Percentiles rank a stretch among this genome's conserved stretches.
phyloP scores from a whole-genome alignment of 2,113 vertebrate species.

The Felis catus region DNA sequence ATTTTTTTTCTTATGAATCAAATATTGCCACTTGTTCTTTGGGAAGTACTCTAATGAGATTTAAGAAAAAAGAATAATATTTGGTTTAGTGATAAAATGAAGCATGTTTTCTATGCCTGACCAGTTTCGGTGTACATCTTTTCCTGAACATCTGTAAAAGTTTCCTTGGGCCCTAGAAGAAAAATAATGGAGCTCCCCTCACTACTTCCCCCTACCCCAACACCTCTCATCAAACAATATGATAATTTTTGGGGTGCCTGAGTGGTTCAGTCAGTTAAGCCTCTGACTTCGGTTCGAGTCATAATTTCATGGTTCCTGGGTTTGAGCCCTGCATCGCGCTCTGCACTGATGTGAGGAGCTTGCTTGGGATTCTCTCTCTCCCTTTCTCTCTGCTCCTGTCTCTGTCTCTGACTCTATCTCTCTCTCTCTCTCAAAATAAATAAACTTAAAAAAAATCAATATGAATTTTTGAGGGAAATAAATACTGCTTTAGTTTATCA shows the following conservation, averaged over 20 bases:
- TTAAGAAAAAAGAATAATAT: slow-evolving; percentile 54
- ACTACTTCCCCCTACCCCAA: neutral
- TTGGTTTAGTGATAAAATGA: slow-evolving; percentile 66
- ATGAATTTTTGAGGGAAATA: neutral
- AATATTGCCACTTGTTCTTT: slow-evolving; percentile 62
- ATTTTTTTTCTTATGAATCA: neutral
- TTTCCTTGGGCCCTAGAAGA: slow-evolving; percentile 72
- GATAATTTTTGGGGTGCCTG: neutral
- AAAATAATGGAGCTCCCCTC: slow-evolving; percentile 35
- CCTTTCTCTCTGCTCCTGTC: too few relatives aligned
- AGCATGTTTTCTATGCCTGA: slow-evolving; percentile 63
- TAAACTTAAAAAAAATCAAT: too few relatives aligned
- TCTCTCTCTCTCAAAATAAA: too few relatives aligned
- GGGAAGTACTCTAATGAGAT: slow-evolving; percentile 59
- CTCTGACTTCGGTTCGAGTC: too few relatives aligned
- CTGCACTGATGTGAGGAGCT: too few relatives aligned
- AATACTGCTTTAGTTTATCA: neutral
- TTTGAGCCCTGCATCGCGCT: too few relatives aligned
- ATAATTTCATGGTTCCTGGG: too few relatives aligned
- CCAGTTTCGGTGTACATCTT: slow-evolving; percentile 22
- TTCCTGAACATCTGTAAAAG: slow-evolving; percentile 41
- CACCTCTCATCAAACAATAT: slow-evolving; percentile 12
- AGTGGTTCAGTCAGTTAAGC: too few relatives aligned
- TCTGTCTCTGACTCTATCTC: too few relatives aligned
- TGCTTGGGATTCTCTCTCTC: too few relatives aligned